phyloP scores from a whole-genome alignment of 2,888 invertebrate genomes.

The Acanthopleura granulata region DNA sequence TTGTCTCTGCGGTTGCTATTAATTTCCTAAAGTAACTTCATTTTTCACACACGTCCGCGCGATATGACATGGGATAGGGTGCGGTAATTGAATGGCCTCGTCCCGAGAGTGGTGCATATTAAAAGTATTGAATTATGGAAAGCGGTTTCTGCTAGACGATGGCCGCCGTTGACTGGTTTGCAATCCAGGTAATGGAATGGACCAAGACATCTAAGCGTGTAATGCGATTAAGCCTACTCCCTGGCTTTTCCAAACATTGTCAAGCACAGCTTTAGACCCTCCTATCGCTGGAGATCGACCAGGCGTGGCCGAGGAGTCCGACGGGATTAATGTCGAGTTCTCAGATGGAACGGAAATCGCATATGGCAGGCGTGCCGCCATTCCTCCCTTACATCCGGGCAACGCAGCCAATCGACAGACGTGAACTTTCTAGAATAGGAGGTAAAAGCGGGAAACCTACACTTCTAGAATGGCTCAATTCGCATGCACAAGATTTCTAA shows the following conservation, averaged over 20 bases:
- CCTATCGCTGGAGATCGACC: background rate
- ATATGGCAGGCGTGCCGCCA: too few species aligned
- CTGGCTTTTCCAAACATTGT: background rate
- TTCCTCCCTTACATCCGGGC: too few species aligned
- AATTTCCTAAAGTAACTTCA: slow-evolving; percentile 19
- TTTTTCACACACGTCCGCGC: background rate
- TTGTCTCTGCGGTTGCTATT: background rate
- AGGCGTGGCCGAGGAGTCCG: background rate
- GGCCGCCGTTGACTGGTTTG: background rate
- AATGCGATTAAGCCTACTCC: background rate
- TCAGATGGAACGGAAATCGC: too few species aligned
- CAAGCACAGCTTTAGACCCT: background rate
- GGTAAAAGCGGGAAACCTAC: too few species aligned
- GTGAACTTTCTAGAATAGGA: too few species aligned
- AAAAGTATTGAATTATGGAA: slow-evolving; percentile 15
- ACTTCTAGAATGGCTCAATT: too few species aligned
- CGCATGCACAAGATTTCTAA: too few species aligned
- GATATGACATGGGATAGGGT: background rate
- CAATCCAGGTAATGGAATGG: slow-evolving; percentile 8
- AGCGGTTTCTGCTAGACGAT: background rate
- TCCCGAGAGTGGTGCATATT: slow-evolving; percentile 7
- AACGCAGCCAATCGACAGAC: too few species aligned
- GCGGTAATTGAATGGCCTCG: background rate
- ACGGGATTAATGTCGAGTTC: too few species aligned
- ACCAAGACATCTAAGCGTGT: slow-evolving; percentile 2